Conservation (phyloP, 2,113 vertebrate species). For the Todiramphus saurophagus region DNA sequence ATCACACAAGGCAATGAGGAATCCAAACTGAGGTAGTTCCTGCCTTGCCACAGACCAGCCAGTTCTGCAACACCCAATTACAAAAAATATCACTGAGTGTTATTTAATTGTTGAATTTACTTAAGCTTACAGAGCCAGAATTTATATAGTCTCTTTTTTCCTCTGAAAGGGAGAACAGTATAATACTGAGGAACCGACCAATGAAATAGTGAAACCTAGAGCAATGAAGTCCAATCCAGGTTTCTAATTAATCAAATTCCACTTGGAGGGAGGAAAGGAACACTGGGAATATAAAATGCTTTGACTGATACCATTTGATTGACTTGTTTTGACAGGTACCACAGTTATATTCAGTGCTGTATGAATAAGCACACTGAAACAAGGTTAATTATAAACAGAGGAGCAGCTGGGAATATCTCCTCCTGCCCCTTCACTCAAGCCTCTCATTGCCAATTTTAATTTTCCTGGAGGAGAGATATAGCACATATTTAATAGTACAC, state of each 20-base stretch:
- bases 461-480: background rate
- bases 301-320: background rate
- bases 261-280: background rate
- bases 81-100: background rate
- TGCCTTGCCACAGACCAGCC: background rate
- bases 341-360: background rate
- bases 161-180: background rate
- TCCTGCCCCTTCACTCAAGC: background rate
- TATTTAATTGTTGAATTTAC: background rate
- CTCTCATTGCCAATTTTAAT: background rate
- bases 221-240: background rate
- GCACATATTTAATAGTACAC: background rate
- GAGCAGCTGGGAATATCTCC: background rate
- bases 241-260: background rate
- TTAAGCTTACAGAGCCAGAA: background rate
- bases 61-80: background rate
- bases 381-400: background rate
- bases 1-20: background rate
- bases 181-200: background rate
- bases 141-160: background rate
- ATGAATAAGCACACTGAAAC: background rate
- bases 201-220: background rate
- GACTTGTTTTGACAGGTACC: conserved; percentile 41
- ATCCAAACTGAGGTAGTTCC: background rate
- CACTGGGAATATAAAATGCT: background rate